Evolutionary conservation across 2,113 vertebrate genomes (phyloP), one percentile per base, ranked within the genome.

Genomic region (Lanius ludovicianus): DNA sequence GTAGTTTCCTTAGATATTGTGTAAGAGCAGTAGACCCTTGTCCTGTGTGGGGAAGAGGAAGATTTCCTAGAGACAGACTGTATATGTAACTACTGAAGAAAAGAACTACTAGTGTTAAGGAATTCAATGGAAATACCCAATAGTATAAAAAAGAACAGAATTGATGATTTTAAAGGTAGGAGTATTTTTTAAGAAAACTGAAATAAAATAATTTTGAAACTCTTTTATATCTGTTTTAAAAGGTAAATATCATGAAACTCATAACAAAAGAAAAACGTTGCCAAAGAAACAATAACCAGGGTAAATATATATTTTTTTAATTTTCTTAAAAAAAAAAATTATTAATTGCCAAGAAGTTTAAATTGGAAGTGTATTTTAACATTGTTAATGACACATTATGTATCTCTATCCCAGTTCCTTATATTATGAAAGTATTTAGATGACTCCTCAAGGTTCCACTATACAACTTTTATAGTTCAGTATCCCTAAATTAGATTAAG

Each of bases 161-260:
- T 0, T 17, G 1, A 2, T 41, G 31, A 50, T 47, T 84, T 84
- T 52, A 55, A 65, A 84, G 13, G 1, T 56, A 27, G 0, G 1
- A 3, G 1, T 27, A 74, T 70, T 39, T 78, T 56, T 56, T 67
- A 55, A 55, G 52, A 81, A 75, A 55, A 20, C 15, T 68, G 7
- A 55, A 62, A 55, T 42, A 6, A 87, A 75, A 60, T 27, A 0
- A 16, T 59, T 89, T 55, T 44, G 3, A 78, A 78, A 82, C 1
- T 24, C 15, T 30, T 50, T 17, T 44, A 2, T 55, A 50, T 22
- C 3, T 56, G 10, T 37, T 88, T 41, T 28, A 85, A 64, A 49
- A 33, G 1, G 5, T 22, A 83, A 83, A 87, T 68, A 33, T 15
- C 3, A 6, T 5, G 4, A 87, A 78, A 71, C 3, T 63, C 7